phyloP scores from a whole-genome alignment of 2,888 invertebrate species.

The Drosophila glabriapex region DNA sequence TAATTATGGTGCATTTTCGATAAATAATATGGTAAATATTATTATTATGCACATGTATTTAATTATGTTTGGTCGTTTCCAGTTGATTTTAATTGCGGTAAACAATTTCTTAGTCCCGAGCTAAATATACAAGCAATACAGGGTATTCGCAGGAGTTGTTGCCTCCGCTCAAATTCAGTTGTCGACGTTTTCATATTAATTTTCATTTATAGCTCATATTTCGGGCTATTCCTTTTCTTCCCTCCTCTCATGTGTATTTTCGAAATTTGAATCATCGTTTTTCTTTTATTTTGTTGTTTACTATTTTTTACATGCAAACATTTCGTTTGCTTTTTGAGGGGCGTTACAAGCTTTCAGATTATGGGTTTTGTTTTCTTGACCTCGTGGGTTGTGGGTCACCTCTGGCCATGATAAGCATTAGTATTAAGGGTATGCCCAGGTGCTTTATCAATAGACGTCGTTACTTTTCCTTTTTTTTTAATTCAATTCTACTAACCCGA shows the following conservation, averaged over 20 bases:
- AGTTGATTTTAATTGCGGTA: background rate
- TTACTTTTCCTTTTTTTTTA: conserved; percentile 30
- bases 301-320: conserved; percentile 48
- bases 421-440: conserved; percentile 34
- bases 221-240: conserved; percentile 17
- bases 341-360: conserved; percentile 56
- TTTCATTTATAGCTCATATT: conserved; percentile 43
- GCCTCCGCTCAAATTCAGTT: conserved; percentile 26
- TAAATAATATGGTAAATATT: background rate
- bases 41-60: background rate
- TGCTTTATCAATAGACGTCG: conserved; percentile 53
- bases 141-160: conserved; percentile 28
- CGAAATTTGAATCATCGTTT: conserved; percentile 66
- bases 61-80: background rate
- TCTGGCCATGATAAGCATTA: conserved; percentile 43
- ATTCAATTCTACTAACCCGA: conserved; percentile 39
- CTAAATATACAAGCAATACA: background rate
- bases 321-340: conserved; percentile 51
- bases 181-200: conserved; percentile 41
- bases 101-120: background rate
- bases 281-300: conserved; percentile 33
- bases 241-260: conserved; percentile 30
- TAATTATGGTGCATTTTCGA: background rate
- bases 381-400: conserved; percentile 29
- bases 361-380: conserved; percentile 58